phyloP scores from a whole-genome alignment of 2,888 invertebrate species.

The Latrodectus hesperus region DNA sequence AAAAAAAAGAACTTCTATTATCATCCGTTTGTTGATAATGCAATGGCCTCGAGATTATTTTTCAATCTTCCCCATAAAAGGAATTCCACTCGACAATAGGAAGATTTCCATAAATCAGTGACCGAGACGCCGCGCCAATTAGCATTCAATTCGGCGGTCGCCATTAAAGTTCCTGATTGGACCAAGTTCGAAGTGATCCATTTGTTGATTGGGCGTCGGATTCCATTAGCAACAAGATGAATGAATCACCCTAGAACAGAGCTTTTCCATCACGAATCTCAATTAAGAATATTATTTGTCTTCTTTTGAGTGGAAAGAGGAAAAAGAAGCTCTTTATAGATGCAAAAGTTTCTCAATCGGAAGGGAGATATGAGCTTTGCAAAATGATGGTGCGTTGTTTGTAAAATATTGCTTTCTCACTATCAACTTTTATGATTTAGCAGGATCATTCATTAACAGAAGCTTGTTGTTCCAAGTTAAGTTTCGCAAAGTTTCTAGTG shows the following conservation, averaged over 20 bases:
- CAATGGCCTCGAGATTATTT: not conserved
- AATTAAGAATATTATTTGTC: slow-evolving; percentile 5
- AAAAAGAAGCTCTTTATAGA: not conserved
- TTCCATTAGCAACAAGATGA: slow-evolving; percentile 37
- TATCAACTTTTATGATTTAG: no score
- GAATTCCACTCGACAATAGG: not conserved
- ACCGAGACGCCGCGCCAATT: slow-evolving; percentile 42
- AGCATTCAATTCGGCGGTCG: slow-evolving; percentile 33
- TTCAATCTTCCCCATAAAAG: slow-evolving; percentile 2
- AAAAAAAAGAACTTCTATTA: not conserved
- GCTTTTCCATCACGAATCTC: not conserved
- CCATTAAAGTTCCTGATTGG: slow-evolving; percentile 22
- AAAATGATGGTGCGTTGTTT: no score
- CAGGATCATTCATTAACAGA: no score
- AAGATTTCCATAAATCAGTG: slow-evolving; percentile 55
- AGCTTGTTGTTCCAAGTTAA: no score
- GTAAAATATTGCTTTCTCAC: no score
- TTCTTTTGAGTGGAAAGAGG: not conserved
- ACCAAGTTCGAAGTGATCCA: slow-evolving; percentile 8
- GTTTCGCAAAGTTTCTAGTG: no score
- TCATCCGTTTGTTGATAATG: not conserved
- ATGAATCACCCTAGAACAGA: slow-evolving; percentile 29
- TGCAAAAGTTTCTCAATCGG: not conserved
- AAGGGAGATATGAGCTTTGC: not conserved
- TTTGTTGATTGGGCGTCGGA: slow-evolving; percentile 51